These are phyloP conservation scores for Euwallacea fornicatus DNA, from an alignment of 1,140 invertebrate species.

Conservation along the genomic window DNA sequence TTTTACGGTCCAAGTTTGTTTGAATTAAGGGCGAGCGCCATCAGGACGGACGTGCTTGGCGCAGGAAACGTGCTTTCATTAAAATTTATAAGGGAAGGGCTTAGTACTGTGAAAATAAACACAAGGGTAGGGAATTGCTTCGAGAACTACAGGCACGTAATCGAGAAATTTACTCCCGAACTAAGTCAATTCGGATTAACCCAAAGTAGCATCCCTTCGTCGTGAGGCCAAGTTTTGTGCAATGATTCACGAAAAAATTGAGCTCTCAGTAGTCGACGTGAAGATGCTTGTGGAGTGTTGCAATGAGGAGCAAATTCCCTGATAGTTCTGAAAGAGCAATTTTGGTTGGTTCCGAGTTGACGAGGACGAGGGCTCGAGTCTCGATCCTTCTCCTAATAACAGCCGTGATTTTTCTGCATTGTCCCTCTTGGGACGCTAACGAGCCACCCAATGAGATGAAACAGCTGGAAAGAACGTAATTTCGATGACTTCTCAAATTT, in stretches of 20 bases:
- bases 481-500: too few species aligned
- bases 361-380: too few species aligned
- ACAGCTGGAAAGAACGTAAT: too few species aligned
- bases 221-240: background rate
- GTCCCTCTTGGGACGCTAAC: too few species aligned
- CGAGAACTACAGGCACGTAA: background rate
- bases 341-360: too few species aligned
- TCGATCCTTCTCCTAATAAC: too few species aligned
- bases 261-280: background rate
- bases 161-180: background rate
- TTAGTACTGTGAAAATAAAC: conserved; percentile 18
- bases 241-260: background rate
- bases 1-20: conserved; percentile 23
- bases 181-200: background rate
- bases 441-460: too few species aligned
- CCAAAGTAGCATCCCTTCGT: background rate
- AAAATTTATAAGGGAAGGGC: conserved; percentile 15
- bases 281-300: too few species aligned
- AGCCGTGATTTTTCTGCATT: too few species aligned
- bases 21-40: conserved; percentile 23
- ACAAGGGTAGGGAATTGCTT: background rate
- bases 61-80: conserved; percentile 25
- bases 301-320: too few species aligned
- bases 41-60: conserved; percentile 20
- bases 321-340: too few species aligned